These are phyloP conservation scores for Plebejus anna DNA, from an alignment of 2,888 invertebrate species.

Conservation along the genomic window DNA sequence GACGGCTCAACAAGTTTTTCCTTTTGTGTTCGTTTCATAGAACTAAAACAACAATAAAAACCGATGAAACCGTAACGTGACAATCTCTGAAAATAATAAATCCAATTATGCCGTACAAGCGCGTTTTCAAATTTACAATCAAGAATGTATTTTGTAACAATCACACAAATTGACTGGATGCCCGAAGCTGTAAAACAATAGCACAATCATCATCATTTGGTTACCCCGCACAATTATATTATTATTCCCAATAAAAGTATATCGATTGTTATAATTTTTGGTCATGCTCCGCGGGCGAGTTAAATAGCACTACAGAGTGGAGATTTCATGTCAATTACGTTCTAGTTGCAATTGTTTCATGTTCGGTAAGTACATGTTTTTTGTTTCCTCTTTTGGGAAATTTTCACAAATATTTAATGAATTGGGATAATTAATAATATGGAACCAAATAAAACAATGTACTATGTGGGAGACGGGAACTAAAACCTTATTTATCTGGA, in stretches of 20 bases:
- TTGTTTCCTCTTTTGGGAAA: not conserved
- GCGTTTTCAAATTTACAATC: slow-evolving; percentile 56
- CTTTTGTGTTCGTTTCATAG: slow-evolving; percentile 21
- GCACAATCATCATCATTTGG: slow-evolving; percentile 69
- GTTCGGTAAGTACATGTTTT: not conserved
- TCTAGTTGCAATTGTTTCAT: slow-evolving; percentile 14
- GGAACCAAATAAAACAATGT: not conserved
- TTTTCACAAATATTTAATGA: slow-evolving; percentile 4
- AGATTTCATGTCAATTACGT: slow-evolving; percentile 24
- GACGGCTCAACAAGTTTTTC: slow-evolving; percentile 7
- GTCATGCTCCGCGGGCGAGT: slow-evolving; percentile 33
- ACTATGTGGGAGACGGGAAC: too few species aligned
- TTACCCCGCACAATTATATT: slow-evolving; percentile 59
- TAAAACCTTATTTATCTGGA: too few species aligned
- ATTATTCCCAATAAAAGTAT: slow-evolving; percentile 49
- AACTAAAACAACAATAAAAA: slow-evolving; percentile 27
- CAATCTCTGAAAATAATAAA: slow-evolving; percentile 37
- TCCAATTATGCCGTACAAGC: slow-evolving; percentile 40
- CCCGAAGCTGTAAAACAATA: slow-evolving; percentile 60
- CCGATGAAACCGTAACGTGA: slow-evolving; percentile 32
- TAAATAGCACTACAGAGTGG: slow-evolving; percentile 19
- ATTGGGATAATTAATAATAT: not conserved
- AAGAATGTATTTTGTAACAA: slow-evolving; percentile 66
- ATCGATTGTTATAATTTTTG: slow-evolving; percentile 30
- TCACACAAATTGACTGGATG: slow-evolving; percentile 67